A percentile compares a stretch with the other conserved stretches of the same genome.
These are phyloP conservation scores for Aethes cnicana DNA, from an alignment of 2,888 invertebrate genomes.

Conservation along the genomic window DNA sequence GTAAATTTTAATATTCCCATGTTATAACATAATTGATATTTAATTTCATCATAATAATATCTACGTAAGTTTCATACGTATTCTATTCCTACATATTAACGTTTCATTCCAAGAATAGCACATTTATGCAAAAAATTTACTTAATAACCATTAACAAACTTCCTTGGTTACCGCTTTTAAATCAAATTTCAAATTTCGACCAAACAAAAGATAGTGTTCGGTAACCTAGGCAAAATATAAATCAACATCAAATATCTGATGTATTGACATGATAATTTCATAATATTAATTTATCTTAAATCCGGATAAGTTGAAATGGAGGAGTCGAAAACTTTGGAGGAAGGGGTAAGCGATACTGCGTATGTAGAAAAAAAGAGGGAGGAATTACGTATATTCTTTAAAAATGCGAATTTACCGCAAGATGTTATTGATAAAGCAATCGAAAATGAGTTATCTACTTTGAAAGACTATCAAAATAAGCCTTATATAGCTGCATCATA, in stretches of 20 bases:
- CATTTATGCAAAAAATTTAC: neutral
- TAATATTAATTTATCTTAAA: slow-evolving; percentile 11
- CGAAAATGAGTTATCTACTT: slow-evolving; percentile 66
- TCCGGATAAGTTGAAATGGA: slow-evolving; percentile 42
- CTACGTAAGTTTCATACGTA: neutral
- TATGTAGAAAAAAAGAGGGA: slow-evolving; percentile 57
- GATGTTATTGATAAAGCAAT: slow-evolving; percentile 59
- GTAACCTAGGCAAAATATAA: slow-evolving; percentile 49
- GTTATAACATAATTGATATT: too few species aligned
- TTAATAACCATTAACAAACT: neutral
- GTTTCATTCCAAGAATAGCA: slow-evolving; percentile 5
- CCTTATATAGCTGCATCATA: slow-evolving; percentile 68
- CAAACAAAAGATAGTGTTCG: slow-evolving; percentile 41
- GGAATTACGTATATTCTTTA: slow-evolving; percentile 62
- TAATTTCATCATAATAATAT: too few species aligned
- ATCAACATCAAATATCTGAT: slow-evolving; percentile 22
- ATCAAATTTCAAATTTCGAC: slow-evolving; percentile 48
- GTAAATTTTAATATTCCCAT: neutral
- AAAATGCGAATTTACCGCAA: slow-evolving; percentile 57
- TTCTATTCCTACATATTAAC: neutral
- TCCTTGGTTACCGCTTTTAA: slow-evolving; percentile 12
- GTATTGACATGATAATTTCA: slow-evolving; percentile 25
- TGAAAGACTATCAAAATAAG: slow-evolving; percentile 41
- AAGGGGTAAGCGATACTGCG: slow-evolving; percentile 42
- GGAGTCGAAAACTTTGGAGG: slow-evolving; percentile 43